Evolutionary conservation across 2,888 invertebrate species (phyloP).

Genomic region (Odiellus spinosus): DNA sequence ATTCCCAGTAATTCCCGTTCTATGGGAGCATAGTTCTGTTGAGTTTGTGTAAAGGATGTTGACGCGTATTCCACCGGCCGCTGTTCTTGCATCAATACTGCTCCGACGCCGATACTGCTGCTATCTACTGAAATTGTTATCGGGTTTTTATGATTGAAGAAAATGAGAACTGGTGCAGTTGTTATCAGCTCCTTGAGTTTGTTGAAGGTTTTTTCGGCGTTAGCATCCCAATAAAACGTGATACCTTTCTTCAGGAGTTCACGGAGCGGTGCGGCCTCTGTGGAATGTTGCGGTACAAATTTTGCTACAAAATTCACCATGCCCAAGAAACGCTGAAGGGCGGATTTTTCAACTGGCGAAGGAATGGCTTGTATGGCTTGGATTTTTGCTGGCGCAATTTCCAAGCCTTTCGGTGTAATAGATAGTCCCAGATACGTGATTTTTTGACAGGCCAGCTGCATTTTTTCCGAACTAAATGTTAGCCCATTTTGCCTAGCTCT

Average conservation of each 20-base stretch:
- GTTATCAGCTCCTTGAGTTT: conserved; percentile 1
- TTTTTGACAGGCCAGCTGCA: not conserved
- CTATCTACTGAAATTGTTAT: conserved; percentile 4
- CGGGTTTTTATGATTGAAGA: conserved; percentile 3
- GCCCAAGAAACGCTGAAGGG: conserved; percentile 10
- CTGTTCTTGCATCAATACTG: conserved; percentile 7
- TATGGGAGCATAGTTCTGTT: conserved; percentile 9
- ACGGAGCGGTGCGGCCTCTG: not conserved
- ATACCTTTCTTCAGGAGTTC: conserved; percentile 1
- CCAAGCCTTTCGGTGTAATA: conserved; percentile 4
- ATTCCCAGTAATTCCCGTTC: conserved; percentile 9
- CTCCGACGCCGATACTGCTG: conserved; percentile 2
- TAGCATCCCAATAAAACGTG: not conserved
- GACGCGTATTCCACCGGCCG: conserved; percentile 2
- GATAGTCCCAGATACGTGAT: conserved; percentile 11
- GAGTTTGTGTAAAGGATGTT: conserved; percentile 3
- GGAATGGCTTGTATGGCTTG: conserved; percentile 2
- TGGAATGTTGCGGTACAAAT: conserved; percentile 4
- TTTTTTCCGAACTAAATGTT: conserved; percentile 4
- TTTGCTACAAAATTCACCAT: conserved; percentile 7
- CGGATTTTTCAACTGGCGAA: conserved; percentile 3
- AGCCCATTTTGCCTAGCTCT: not conserved
- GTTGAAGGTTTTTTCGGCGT: conserved; percentile 3
- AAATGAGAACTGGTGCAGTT: conserved; percentile 5
- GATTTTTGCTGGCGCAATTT: conserved; percentile 8